Conservation (phyloP, 2,888 invertebrate genomes). For the Crocallis elinguaria region DNA sequence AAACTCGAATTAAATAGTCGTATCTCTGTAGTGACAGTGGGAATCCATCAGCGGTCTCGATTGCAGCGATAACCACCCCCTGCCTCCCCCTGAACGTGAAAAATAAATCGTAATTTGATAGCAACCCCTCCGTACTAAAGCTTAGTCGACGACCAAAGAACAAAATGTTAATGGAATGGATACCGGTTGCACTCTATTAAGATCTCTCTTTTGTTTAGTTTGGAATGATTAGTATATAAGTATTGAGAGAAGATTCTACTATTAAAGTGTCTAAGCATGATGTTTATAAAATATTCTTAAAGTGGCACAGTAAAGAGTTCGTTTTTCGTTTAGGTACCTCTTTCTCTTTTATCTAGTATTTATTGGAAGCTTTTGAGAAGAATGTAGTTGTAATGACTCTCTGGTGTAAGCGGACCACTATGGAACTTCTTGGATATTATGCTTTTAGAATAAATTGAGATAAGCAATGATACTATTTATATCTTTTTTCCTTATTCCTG, state of each 20-base stretch:
- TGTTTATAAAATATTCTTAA: neutral
- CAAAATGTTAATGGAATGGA: conserved; percentile 36
- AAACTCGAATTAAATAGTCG: conserved; percentile 79
- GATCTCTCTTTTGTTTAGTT: conserved; percentile 22
- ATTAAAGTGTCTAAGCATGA: neutral
- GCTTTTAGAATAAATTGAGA: too few species aligned
- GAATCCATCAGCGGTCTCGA: conserved; percentile 74
- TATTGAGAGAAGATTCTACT: neutral
- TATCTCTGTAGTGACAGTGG: conserved; percentile 69
- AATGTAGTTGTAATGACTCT: too few species aligned
- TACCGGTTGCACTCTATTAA: conserved; percentile 25
- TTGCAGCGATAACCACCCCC: conserved; percentile 59
- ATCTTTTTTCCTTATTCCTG: neutral
- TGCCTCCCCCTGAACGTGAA: conserved; percentile 40
- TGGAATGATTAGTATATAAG: neutral
- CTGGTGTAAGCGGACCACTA: too few species aligned
- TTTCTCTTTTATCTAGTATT: too few species aligned
- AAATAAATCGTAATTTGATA: conserved; percentile 74
- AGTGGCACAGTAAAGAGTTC: too few species aligned
- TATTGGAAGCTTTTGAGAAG: too few species aligned
- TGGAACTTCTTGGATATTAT: too few species aligned
- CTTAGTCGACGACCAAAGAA: conserved; percentile 37
- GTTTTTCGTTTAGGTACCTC: too few species aligned
- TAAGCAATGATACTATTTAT: neutral
- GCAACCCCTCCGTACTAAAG: conserved; percentile 41